Evolutionary conservation across 1,140 invertebrate genomes (phyloP), one percentile per base, ranked within the genome.

Genomic region (Wasmannia auropunctata): DNA sequence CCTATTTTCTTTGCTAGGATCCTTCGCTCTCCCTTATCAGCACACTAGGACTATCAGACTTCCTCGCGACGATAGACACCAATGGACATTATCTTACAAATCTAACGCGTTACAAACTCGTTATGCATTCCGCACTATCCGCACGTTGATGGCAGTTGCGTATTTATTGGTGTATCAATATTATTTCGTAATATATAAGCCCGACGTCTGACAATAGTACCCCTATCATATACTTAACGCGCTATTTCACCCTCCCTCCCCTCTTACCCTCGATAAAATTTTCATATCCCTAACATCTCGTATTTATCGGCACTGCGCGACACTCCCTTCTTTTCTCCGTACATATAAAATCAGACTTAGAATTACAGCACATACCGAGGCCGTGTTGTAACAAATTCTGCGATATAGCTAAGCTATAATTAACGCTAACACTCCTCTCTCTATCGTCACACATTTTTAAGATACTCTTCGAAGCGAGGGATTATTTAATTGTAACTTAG

Each of bases 261-360:
- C 62, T 11, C n/a, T 72, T 88, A 58, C 43, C 25, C 72, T 88
- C 60, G 67, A 91, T 89, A 84, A 88, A 91, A 89, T 88, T 91
- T 83, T 75, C 84, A 91, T 75, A 84, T 86, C 22, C 58, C 70
- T 90, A 89, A 83, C 75, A 91, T 88, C 49, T 77, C 84, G n/a
- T 58, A 83, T 83, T 87, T 76, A 83, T 19, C 56, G 76, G 70
- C 72, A 46, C 70, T 89, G n/a, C 43, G 43, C 60, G 70, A 81
- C 75, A 76, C 31, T 75, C 16, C 54, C 83, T 46, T n/a, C 63
- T 83, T 63, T 76, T 63, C 22, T 40, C 67, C 65, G 63, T 67
- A 79, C 37, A 84, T 93, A 93, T 93, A 93, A 93, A 93, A 92
- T 93, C 92, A 93, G 89, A 92, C 91, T 93, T 91, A 79, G 74